Base-by-base conservation (phyloP, 2,113 vertebrate species). In the Phylloscopus trochilus region DNA sequence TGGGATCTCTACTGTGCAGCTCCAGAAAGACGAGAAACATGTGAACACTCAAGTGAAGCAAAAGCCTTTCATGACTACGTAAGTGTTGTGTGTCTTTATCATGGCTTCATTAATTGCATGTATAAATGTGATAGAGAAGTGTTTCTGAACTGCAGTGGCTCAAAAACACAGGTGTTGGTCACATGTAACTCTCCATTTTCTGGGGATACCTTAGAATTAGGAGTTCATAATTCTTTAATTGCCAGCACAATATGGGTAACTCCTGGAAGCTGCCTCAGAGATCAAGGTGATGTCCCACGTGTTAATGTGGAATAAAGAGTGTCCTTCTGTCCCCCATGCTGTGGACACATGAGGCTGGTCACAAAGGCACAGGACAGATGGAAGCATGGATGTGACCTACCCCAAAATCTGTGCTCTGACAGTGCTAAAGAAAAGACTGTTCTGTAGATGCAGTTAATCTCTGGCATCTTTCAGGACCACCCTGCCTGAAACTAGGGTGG, bases 1-100 rank as follows among this genome's bases (percentile, higher is more conserved):
- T 99, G 98, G 98, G 98, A 99, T 98, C 98, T 99, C 80, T 99
- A 99, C 97, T 99, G 98, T 97, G 98, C 98, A 86, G 98, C 98
- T 93, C 98, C 98, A 83, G 98, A 99, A 95, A 98, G 98, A 97
- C 96, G 98, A 93, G 98, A 99, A 98, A 99, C 98, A 30, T 99
- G 98, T 97, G 98, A 99, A 90, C 98, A 99, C 95, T 99, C 98
- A 39, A 99, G 98, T 77, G 98, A 99, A 98, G 98, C 98, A 89
- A 99, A 99, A 97, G 98, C 98, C 88, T 99, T 99, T 96, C 98
- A 99, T 91, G 98, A 99, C 95, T 99, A 99, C 7, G 98, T 99
- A 98, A 98, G 98, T 98, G 93, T 66, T 59, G 13, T 62, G 4
- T 58, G 21, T 67, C 31, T 78, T 94, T 87, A 59, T 31, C 28